Evolutionary conservation across 2,797 vertebrate species (phyloP), one percentile per base, ranked within the genome.

Genomic region (Microctenopoma lineatum): DNA sequence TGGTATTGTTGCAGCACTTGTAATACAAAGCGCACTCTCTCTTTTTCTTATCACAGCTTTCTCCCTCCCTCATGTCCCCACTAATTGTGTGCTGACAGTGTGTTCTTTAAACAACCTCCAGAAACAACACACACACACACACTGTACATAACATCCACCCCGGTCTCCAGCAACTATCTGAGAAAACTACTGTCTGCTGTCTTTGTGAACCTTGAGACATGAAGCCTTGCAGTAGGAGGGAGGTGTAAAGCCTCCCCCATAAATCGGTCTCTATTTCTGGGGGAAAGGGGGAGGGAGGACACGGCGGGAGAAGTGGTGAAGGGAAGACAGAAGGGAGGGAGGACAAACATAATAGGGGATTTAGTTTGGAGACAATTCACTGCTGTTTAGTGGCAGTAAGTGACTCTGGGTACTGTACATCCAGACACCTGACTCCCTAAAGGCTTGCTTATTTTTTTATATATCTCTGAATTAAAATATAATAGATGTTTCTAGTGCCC

Each of bases 101-200:
- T 82, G 80, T 88, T 81, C 83, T 87, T 86, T 86, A 80, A 86
- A 88, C 84, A 85, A 75, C 63, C 69, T 80, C 78, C 80, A 85
- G 81, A 87, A 84, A 80, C 84, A 83, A 84, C 77, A 77, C 57
- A 79, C 67, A 62, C 64, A 44, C 45, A 61, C 41, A 63, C 52
- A 39, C 66, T 53, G 26, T 18, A 29, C 58, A 52, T 38, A 54
- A 68, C 71, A 76, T 63, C 21, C 74, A 34, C 63, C 63, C 74
- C 59, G 18, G 56, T 71, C 79, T 80, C 47, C 66, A 87, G 65
- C 32, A 51, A 51, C 68, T 14, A 14, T 63, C 68, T 81, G 50
- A 83, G 64, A 80, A 75, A 84, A 69, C 59, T 45, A 61, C 27
- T n/a, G 51, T 70, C 61, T 77, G 48, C 60, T 14, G 54, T 59